Base-by-base conservation (phyloP, 2,888 invertebrate species). In the Exephanes ischioxanthus region DNA sequence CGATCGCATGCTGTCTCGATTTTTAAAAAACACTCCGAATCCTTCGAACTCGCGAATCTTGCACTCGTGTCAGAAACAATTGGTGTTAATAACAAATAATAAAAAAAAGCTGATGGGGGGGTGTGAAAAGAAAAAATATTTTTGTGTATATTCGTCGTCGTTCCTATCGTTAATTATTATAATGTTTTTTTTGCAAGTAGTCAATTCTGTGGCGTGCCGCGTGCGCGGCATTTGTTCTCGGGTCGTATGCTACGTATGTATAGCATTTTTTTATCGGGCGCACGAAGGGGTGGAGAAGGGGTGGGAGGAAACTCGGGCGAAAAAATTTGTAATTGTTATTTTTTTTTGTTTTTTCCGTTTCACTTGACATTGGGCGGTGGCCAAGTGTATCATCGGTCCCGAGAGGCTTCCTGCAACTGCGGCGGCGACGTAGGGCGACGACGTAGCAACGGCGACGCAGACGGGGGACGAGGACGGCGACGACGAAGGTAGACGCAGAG, bases 401-500 rank as follows among this genome's bases (percentile, higher is more conserved):
- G 93, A 93, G 63, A 83, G 93, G 93, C 93, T 94, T 94, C 94
- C 93, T 93, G 94, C 93, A 91, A 92, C 92, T 91, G 90, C 91
- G 90, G 86, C 92, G 91, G 90, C 91, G 87, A 72, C 83, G 86
- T 73, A 78, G 67, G 84, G 81, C 80, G 84, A 86, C 87, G 86
- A 80, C 89, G 89, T 87, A 86, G 86, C 81, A 76, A 66, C 88
- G 91, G 90, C 88, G 90, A 84, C 87, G 87, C 80, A 84, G 86
- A 87, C 89, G 89, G 87, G 81, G 86, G 67, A 76, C 80, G 84
- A 72, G 80, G 85, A 82, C 78, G 78, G 66, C 83, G 82, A 80
- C 78, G 89, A 87, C 87, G 88, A 86, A 90, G 89, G 89, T 90
- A 85, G 84, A 86, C 97, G 96, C 94, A 97, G 96, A 63, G 63